Base-by-base conservation (phyloP, 2,113 vertebrate species). In the Trinectes maculatus region DNA sequence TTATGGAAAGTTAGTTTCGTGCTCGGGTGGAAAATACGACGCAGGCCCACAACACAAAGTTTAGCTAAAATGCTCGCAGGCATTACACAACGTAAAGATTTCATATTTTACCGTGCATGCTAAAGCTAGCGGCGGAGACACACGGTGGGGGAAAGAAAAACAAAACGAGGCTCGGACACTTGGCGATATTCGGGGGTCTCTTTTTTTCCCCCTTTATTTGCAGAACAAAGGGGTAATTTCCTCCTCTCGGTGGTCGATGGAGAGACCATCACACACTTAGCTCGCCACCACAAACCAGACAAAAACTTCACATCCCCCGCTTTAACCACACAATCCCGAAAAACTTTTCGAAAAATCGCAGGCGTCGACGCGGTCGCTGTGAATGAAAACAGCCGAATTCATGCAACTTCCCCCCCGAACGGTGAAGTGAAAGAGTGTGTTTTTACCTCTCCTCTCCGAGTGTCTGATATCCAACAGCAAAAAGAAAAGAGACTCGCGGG, bases 381-480 rank as follows among this genome's bases (percentile, higher is more conserved):
- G 78, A 84, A 86, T 78, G 84, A 72, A 90, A 83, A 55, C 73
- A 77, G 64, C 54, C 33, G 51, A 79, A 71, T 52, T 62, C 74
- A 71, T 81, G 79, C 79, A 82, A 85, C 71, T 79, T 76, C 53
- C 56, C n/a, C 52, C 39, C 11, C 65, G 60, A 74, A 74, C 64
- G 18, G 49, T 58, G 46, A 79, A 77, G 70, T 61, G 57, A 79
- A 79, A 71, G 53, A 80, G 34, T 68, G 83, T 69, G 63, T 70
- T 69, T 84, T 91, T 93, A 93, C 93, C 92, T 93, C 89, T 87
- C 79, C 83, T 88, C 87, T 80, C 80, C 80, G 85, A 87, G 80
- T 83, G 90, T 90, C 77, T 87, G 87, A 85, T 91, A 93, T 94
- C 93, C 92, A 91, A 88, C 79, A 84, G 89, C 86, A 81, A 88